Base-by-base conservation (phyloP, 2,113 vertebrate genomes). In the Leptosomus discolor region DNA sequence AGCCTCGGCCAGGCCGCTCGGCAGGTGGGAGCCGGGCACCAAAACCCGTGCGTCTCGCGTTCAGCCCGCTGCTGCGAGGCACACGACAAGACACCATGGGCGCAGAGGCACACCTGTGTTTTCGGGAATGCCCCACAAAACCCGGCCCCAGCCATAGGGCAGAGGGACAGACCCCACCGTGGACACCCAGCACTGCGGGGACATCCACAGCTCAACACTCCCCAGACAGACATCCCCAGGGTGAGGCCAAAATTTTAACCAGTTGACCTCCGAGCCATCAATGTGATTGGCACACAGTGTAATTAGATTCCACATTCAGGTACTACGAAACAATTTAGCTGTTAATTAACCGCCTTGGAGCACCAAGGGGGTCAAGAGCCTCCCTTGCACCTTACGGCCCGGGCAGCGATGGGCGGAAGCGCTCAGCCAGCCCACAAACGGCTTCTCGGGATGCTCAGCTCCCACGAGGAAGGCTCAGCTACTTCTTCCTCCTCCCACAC, bases 231-330 rank as follows among this genome's bases (percentile, higher is more conserved):
- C 57, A 56, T 2, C 24, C 36, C 10, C 6, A 4, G 46, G 6
- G 34, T 30, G 11, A 39, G 0, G 22, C 41, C 91, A 60, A 34
- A 39, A 39, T 3, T 12, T 26, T 15, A 46, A 15, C 53, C 53
- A 13, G 60, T 10, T 20, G 34, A 27, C 15, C 48, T 54, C 53
- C 9, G 23, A n/a, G 56, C 36, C 80, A 43, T 6, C 30, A 11
- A 1, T 0, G 0, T 6, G 23, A 29, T 19, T 30, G 63, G 9
- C 32, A 18, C 2, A 0, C 14, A 0, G 8, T 0, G 1, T 5
- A 17, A 61, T 82, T 53, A 60, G 50, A 36, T 1, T 29, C 77
- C 64, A 20, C 39, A 6, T 29, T 32, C 57, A 19, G 29, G 12
- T 17, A 22, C 37, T 6, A 14, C 0, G 2, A n/a, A 80, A 60